These are phyloP conservation scores for Enteromius paludinosus DNA, from an alignment of 2,797 vertebrate genomes.

Conservation along the genomic window DNA sequence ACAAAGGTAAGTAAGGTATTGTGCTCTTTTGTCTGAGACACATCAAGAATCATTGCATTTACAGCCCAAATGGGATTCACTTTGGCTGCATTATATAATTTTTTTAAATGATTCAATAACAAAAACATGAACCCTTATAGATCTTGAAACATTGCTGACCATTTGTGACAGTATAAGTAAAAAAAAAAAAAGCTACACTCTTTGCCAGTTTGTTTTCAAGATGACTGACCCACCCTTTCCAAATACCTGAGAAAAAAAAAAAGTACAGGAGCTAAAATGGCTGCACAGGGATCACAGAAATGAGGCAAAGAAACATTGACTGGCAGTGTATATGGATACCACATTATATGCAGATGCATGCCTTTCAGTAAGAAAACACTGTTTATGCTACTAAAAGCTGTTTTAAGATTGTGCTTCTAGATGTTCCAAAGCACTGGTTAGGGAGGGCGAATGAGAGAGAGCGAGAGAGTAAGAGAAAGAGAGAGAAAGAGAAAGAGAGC, in stretches of 20 bases:
- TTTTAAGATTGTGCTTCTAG: constrained; percentile 13
- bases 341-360: background rate
- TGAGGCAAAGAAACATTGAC: background rate
- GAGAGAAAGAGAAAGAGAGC: background rate
- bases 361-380: background rate
- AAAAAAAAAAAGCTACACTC: background rate
- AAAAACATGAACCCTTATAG: background rate
- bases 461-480: background rate
- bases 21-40: background rate
- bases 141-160: background rate
- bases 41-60: background rate
- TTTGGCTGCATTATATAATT: background rate
- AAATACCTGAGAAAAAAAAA: constrained; percentile 9
- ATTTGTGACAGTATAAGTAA: background rate
- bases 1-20: background rate
- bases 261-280: constrained; percentile 16
- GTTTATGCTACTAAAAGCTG: constrained; percentile 1
- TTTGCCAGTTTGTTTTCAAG: background rate
- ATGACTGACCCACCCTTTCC: constrained; percentile 23
- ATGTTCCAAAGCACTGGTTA: background rate
- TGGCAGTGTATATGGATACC: background rate
- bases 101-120: background rate
- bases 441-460: background rate
- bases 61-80: background rate
- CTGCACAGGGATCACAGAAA: background rate